Evolutionary conservation across 2,113 vertebrate genomes (phyloP).

Genomic region (Paradoxurus hermaphroditus): DNA sequence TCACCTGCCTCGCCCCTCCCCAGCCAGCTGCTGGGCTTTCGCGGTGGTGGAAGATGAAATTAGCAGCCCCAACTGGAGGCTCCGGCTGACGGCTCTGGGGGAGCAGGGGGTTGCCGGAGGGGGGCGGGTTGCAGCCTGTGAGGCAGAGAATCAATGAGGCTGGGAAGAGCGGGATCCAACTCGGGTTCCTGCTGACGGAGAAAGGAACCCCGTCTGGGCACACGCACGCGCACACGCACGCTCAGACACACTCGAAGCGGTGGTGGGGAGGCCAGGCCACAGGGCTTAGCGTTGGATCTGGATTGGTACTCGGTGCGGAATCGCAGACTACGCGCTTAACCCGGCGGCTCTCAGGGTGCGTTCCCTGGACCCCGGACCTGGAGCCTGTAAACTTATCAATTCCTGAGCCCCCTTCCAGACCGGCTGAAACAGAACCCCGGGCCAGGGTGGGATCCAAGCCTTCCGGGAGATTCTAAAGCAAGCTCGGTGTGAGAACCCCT

Average conservation of each 20-base stretch:
- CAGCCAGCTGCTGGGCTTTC: conserved; percentile 30
- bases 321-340: neutral
- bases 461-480: neutral
- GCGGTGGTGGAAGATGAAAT: conserved; percentile 23
- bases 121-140: neutral
- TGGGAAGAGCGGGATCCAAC: neutral
- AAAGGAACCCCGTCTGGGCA: neutral
- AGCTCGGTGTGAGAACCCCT: neutral
- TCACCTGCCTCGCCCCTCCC: conserved; percentile 27
- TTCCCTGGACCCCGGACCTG: neutral
- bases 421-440: neutral
- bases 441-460: neutral
- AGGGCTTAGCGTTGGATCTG: neutral
- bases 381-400: neutral
- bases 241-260: neutral
- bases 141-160: neutral
- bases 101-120: accelerated
- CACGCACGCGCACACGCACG: accelerated
- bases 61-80: conserved; percentile 21
- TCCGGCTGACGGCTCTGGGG: neutral
- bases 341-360: neutral
- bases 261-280: accelerated
- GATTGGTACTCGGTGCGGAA: accelerated
- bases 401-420: neutral
- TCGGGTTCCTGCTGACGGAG: neutral